Conservation (phyloP, 2,888 invertebrate genomes). For the Oscheius sp. region DNA sequence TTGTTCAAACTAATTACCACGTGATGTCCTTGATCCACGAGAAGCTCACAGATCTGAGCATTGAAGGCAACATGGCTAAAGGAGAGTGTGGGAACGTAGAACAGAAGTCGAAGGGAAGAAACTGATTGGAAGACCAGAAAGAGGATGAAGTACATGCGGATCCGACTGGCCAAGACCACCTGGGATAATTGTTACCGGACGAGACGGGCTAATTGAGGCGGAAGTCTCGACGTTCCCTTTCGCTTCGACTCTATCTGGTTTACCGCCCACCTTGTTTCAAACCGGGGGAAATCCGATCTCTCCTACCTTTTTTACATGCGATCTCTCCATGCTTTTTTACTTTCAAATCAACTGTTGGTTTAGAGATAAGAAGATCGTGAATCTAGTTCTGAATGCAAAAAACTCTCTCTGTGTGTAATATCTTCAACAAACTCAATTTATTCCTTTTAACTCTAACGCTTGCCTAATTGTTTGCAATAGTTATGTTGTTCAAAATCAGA, state of each 20-base stretch:
- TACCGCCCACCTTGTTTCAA: not conserved
- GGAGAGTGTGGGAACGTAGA: conserved; percentile 68
- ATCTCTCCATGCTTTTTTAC: too few relatives aligned
- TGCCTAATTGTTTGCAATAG: too few relatives aligned
- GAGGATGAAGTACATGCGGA: not conserved
- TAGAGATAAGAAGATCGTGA: too few relatives aligned
- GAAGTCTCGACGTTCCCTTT: conserved; percentile 19
- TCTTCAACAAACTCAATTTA: too few relatives aligned
- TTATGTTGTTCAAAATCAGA: too few relatives aligned
- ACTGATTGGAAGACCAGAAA: not conserved
- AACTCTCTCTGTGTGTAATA: too few relatives aligned
- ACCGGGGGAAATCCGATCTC: not conserved
- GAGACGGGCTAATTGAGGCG: conserved; percentile 4
- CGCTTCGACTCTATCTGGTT: not conserved
- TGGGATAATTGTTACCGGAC: conserved; percentile 22
- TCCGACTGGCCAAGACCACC: conserved; percentile 18
- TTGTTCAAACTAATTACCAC: conserved; percentile 50
- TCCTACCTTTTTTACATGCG: not conserved
- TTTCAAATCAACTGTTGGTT: too few relatives aligned
- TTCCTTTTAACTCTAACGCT: too few relatives aligned
- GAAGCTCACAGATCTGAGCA: conserved; percentile 57
- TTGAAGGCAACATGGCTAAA: conserved; percentile 69
- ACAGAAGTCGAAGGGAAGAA: conserved; percentile 42
- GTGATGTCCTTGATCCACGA: conserved; percentile 55
- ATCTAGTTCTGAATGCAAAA: too few relatives aligned